Evolutionary conservation across 1,140 invertebrate genomes (phyloP).

Genomic region (Drosophila persimilis): DNA sequence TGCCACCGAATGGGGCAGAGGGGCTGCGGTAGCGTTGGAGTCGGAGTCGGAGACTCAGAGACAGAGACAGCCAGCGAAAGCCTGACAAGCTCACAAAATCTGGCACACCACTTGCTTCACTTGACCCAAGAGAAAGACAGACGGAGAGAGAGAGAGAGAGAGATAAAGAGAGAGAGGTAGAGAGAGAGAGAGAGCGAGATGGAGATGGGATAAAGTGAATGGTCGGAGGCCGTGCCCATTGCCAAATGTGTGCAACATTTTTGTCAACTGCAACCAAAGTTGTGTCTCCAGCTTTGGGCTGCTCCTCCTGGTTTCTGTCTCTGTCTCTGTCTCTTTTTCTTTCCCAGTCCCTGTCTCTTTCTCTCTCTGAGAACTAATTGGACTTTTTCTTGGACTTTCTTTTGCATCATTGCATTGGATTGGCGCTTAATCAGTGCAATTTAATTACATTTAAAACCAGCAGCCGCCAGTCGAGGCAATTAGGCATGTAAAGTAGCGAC

Average conservation of each 20-base stretch:
- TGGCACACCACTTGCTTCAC: slow-evolving; percentile 78
- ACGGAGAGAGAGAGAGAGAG: not conserved
- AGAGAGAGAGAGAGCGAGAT: slow-evolving; percentile 15
- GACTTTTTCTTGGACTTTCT: slow-evolving; percentile 64
- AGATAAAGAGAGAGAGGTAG: slow-evolving; percentile 8
- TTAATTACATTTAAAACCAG: slow-evolving; percentile 60
- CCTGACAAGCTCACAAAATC: slow-evolving; percentile 69
- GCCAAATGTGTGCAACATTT: slow-evolving; percentile 54
- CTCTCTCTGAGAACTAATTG: slow-evolving; percentile 59
- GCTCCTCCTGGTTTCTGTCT: not conserved
- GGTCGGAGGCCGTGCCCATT: slow-evolving; percentile 42
- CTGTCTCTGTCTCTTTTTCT: not conserved
- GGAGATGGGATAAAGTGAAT: slow-evolving; percentile 55
- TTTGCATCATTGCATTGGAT: slow-evolving; percentile 11
- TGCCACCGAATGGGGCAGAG: not conserved
- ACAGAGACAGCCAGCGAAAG: slow-evolving; percentile 59
- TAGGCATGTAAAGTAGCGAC: slow-evolving; percentile 74
- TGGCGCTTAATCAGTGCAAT: slow-evolving; percentile 73
- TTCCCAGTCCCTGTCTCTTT: slow-evolving; percentile 2
- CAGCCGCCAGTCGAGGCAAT: slow-evolving; percentile 55
- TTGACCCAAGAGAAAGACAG: slow-evolving; percentile 51
- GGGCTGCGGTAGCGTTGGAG: slow-evolving; percentile 7
- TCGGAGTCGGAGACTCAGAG: no score
- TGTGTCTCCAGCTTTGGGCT: slow-evolving; percentile 15
- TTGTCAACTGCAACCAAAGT: slow-evolving; percentile 56